Evolutionary conservation across 2,797 vertebrate species (phyloP).

Genomic region (Lepus townsendii): DNA sequence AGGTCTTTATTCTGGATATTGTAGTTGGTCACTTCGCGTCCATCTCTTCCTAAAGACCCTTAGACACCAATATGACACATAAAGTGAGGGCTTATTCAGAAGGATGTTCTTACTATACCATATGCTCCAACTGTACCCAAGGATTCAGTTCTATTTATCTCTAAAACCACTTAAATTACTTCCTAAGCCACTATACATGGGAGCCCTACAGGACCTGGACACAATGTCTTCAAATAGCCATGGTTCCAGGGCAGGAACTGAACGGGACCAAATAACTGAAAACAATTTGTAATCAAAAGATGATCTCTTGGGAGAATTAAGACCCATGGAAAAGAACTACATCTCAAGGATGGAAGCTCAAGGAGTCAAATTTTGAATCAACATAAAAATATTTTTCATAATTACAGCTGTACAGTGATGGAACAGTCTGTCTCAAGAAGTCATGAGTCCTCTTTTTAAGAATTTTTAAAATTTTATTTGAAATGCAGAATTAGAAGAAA

Average conservation of each 20-base stretch:
- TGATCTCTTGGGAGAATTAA: not conserved
- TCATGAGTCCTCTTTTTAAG: not conserved
- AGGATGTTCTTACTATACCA: conserved; percentile 21
- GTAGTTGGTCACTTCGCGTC: not conserved
- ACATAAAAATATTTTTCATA: not conserved
- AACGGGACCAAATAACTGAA: not conserved
- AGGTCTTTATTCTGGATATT: conserved; percentile 20
- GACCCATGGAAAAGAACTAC: not conserved
- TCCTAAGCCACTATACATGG: conserved; percentile 57
- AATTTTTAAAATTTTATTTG: too few relatives aligned
- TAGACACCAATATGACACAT: conserved; percentile 23
- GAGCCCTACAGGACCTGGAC: conserved; percentile 26
- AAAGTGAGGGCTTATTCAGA: conserved; percentile 61
- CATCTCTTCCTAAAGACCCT: conserved; percentile 19
- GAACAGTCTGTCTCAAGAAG: not conserved
- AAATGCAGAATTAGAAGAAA: too few relatives aligned
- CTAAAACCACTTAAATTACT: conserved; percentile 70
- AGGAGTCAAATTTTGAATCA: conserved; percentile 12
- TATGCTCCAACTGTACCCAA: conserved; percentile 54
- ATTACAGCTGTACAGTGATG: not conserved
- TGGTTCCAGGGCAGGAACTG: not conserved
- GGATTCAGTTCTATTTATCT: conserved; percentile 65
- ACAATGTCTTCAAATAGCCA: conserved; percentile 38
- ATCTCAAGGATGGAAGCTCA: not conserved
- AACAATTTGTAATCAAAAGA: conserved; percentile 5